Evolutionary conservation across 2,888 invertebrate genomes (phyloP), one percentile per base, ranked within the genome.

Genomic region (Argyresthia goedartella): DNA sequence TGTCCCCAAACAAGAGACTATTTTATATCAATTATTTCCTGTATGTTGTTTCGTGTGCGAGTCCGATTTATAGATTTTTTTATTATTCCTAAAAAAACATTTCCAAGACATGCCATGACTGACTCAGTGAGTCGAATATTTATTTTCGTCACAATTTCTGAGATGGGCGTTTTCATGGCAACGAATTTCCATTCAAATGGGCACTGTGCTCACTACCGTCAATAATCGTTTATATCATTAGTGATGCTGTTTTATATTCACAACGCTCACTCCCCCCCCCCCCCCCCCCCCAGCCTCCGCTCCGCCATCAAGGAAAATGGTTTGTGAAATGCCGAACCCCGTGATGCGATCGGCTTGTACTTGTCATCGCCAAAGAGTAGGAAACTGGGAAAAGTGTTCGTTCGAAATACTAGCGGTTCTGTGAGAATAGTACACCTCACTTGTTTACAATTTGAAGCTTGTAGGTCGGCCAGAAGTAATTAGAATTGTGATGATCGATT

Each of bases 201-300:
- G 13, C 47, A 34, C 15, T 39, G 39, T 16, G 44, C 47, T 25
- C 47, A 34, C 47, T 47, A 33, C 34, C 34, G 66, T 65, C 68
- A 67, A 68, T 70, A 69, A 71, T 71, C 66, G 70, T 71, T 71
- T 67, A 63, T 60, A 63, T 70, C 71, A 71, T 74, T 73, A 73
- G 70, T 53, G 64, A 61, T 59, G 56, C 59, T 63, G 60, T 64
- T 71, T 69, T 69, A 66, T 71, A 70, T 72, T 73, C 67, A 62
- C 62, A 64, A 11, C 33, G 34, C 47, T 25, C 25, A 25, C 25
- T 25, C 25, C 25, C 25, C 3, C 25, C 25, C 25, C 3, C 25
- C 25, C 25, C 25, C 3, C 25, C 25, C 25, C 25, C 25, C 25
- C 25, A 2, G 25, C 60, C 66, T 60, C 56, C 60, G 59, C 59